Base-by-base conservation (phyloP, 2,797 vertebrate species). In the Helicolenus hilgendorfi region DNA sequence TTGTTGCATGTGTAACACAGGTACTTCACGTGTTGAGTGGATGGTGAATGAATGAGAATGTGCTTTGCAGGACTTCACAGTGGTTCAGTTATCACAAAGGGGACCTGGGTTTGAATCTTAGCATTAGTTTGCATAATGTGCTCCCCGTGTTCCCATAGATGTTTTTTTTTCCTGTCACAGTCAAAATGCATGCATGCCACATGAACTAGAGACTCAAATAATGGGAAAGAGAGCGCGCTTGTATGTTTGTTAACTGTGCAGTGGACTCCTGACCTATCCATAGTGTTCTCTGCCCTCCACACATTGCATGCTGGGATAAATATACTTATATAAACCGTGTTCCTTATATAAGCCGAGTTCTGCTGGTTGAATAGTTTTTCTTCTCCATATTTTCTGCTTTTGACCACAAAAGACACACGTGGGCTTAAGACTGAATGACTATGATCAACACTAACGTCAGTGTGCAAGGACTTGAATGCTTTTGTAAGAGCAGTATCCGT, bases 71-170 rank as follows among this genome's bases (percentile, higher is more conserved):
- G 60, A 5, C 20, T 1, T 36, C 58, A 62, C 33, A 67, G 29
- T 72, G 73, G 49, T 70, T 67, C 35, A 80, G 69, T 14, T 68
- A 60, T 72, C 65, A 81, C 36, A 11, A 29, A 18, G 3, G 27
- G 31, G 26, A 64, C 35, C 20, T 20, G 26, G 15, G 13, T 82
- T 62, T 72, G 24, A 63, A 67, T 49, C 22, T 49, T 2, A 13
- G 11, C 53, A 49, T 80, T 49, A n/a, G 15, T 81, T 80, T 77
- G 24, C 84, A 87, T 69, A 53, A 64, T 26, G 11, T 69, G 2
- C 33, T 45, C 26, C 58, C 6, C 1, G 8, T 45, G 9, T 68
- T 74, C 18, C 14, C 7, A 29, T 6, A 20, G 11, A n/a, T 26
- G 55, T 15, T 67, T 5, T 27, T 77, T 36, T 71, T 33, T 62